A percentile compares a stretch with the other conserved stretches of the same genome.
phyloP scores from a whole-genome alignment of 2,888 invertebrate genomes.

The Diarsia dahlii region DNA sequence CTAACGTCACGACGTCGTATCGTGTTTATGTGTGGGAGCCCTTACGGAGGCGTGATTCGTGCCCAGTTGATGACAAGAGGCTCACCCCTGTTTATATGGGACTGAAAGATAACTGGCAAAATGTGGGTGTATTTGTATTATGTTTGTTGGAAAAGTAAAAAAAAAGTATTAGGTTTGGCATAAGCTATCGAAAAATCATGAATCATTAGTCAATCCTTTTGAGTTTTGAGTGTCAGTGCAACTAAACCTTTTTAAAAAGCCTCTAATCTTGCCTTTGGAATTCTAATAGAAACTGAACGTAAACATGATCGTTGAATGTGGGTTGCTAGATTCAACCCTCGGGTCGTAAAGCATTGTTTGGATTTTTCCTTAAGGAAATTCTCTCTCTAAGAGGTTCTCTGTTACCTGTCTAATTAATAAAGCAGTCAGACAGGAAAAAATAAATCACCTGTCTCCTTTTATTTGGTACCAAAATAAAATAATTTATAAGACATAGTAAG shows the following conservation, averaged over 20 bases:
- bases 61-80: too few species aligned
- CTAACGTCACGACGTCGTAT: too few species aligned
- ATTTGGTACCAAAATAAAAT: neutral
- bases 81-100: too few species aligned
- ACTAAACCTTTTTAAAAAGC: neutral
- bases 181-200: neutral
- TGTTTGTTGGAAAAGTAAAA: neutral
- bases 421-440: neutral
- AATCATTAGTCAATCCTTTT: neutral
- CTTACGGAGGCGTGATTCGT: neutral
- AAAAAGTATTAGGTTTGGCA: neutral
- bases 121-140: neutral
- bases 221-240: neutral
- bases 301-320: neutral
- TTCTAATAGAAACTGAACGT: neutral
- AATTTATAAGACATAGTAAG: neutral
- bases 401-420: neutral
- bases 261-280: neutral
- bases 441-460: neutral
- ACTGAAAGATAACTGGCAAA: too few species aligned
- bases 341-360: neutral
- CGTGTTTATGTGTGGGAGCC: too few species aligned
- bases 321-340: neutral
- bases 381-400: neutral
- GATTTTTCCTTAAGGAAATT: slow-evolving; percentile 8